phyloP scores from a whole-genome alignment of 1,140 invertebrate genomes.

The Drosophila sucinea region DNA sequence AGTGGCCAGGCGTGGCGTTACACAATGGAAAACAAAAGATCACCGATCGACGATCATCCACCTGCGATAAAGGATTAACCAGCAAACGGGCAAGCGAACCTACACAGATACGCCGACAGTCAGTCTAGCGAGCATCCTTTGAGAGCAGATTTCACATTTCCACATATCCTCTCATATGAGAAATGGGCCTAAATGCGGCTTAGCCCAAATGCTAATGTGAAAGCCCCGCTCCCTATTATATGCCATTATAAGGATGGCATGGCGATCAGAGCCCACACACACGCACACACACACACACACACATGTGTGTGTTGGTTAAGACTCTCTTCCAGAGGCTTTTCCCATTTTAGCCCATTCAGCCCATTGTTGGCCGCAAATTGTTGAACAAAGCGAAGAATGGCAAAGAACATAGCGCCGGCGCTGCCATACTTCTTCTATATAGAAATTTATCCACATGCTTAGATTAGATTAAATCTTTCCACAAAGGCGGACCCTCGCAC shows the following conservation, averaged over 20 bases:
- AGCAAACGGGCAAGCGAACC: neutral
- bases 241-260: neutral
- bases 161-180: neutral
- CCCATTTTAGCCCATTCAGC: slow-evolving; percentile 53
- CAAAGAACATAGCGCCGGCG: slow-evolving; percentile 64
- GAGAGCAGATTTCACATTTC: neutral
- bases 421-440: slow-evolving; percentile 29
- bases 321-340: slow-evolving; percentile 57
- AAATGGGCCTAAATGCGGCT: slow-evolving; percentile 68
- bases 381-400: slow-evolving; percentile 54
- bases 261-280: slow-evolving; percentile 32
- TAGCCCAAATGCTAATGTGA: slow-evolving; percentile 64
- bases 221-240: slow-evolving; percentile 44
- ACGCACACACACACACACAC: slow-evolving; percentile 38
- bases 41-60: slow-evolving; percentile 61
- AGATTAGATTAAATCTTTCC: neutral
- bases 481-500: neutral
- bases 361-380: slow-evolving; percentile 66
- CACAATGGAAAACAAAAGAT: slow-evolving; percentile 64
- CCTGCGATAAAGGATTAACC: slow-evolving; percentile 65
- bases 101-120: slow-evolving; percentile 34
- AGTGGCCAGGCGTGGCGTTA: slow-evolving; percentile 56
- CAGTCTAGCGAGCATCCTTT: slow-evolving; percentile 45
- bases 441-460: neutral
- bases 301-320: slow-evolving; percentile 10